A percentile compares a stretch with the other conserved stretches of the same genome.
These are phyloP conservation scores for Acleris emargana DNA, from an alignment of 2,888 invertebrate genomes.

Conservation along the genomic window DNA sequence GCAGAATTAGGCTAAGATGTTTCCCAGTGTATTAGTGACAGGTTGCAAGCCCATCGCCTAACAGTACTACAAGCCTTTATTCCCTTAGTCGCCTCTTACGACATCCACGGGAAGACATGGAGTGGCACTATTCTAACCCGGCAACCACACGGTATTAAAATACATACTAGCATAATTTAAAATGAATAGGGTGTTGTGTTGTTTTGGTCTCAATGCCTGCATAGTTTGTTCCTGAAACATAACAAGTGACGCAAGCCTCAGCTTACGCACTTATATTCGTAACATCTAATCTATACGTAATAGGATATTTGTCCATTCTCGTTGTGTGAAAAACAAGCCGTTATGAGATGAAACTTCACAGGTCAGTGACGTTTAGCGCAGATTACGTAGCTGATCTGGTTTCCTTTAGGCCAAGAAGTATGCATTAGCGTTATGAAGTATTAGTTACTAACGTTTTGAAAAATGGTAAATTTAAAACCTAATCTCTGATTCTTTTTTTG, in stretches of 20 bases:
- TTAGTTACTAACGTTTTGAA: too few relatives aligned
- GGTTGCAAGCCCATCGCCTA: too few relatives aligned
- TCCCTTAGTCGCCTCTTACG: too few relatives aligned
- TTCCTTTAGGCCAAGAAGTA: background rate
- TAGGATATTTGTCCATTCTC: conserved; percentile 16
- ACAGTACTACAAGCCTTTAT: too few relatives aligned
- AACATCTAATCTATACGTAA: background rate
- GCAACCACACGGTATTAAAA: too few relatives aligned
- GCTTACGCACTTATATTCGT: conserved; percentile 1
- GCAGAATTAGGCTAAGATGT: too few relatives aligned
- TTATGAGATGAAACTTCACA: background rate
- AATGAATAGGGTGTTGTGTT: conserved; percentile 5
- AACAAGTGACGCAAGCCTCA: conserved; percentile 43
- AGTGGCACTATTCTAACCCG: too few relatives aligned
- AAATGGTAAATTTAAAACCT: too few relatives aligned
- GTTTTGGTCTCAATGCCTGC: background rate
- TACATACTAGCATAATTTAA: background rate
- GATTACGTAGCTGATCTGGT: conserved; percentile 1
- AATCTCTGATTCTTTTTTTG: too few relatives aligned
- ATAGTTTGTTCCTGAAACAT: conserved; percentile 43
- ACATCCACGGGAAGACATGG: too few relatives aligned
- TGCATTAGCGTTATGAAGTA: too few relatives aligned
- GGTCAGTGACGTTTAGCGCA: background rate
- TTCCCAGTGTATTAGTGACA: too few relatives aligned
- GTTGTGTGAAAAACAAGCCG: conserved; percentile 10